Percentiles rank a stretch among this genome's conserved stretches.
phyloP scores from a whole-genome alignment of 1,140 invertebrate species.

The Drosophila serrata region DNA sequence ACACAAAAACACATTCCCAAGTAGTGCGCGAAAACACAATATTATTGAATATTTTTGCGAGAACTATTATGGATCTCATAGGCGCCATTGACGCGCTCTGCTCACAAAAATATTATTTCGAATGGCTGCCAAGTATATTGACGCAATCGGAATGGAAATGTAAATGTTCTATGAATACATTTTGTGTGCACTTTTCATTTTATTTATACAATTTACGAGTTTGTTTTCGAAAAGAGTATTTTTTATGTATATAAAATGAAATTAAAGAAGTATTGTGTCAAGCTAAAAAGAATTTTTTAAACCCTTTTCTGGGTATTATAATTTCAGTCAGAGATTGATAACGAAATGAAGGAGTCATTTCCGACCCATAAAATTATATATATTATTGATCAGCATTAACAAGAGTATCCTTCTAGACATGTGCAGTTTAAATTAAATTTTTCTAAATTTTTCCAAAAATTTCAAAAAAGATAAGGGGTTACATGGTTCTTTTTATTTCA shows the following conservation, averaged over 20 bases:
- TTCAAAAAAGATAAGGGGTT: too few species aligned
- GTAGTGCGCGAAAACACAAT: constrained; percentile 14
- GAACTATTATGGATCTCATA: constrained; percentile 20
- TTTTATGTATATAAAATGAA: background rate
- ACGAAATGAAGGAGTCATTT: too few species aligned
- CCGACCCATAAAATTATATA: too few species aligned
- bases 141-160: constrained; percentile 22
- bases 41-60: constrained; percentile 34
- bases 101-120: constrained; percentile 26
- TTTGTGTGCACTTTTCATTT: constrained; percentile 5
- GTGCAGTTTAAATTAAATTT: too few species aligned
- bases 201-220: background rate
- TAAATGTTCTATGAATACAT: background rate
- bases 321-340: too few species aligned
- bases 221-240: background rate
- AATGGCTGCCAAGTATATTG: constrained; percentile 24
- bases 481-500: too few species aligned
- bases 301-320: too few species aligned
- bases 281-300: too few species aligned
- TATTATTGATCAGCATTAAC: too few species aligned
- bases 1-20: constrained; percentile 9
- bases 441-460: too few species aligned
- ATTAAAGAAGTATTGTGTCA: background rate
- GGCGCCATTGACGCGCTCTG: constrained; percentile 15
- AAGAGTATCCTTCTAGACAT: too few species aligned